Evolutionary conservation across 2,113 vertebrate species (phyloP).

Genomic region (Ailurus styani): DNA sequence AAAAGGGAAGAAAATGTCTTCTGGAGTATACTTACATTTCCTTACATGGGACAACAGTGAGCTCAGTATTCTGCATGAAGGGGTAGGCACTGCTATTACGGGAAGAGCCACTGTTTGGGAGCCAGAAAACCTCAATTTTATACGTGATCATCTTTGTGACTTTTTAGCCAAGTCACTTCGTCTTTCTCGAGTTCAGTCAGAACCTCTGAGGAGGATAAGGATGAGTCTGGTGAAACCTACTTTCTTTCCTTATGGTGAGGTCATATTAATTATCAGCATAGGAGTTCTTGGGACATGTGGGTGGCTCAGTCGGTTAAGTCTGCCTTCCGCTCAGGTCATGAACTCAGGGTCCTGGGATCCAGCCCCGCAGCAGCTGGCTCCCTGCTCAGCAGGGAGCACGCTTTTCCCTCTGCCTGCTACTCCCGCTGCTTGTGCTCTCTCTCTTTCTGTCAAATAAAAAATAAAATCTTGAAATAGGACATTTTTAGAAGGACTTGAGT

Average conservation of each 20-base stretch:
- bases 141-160: not conserved
- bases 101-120: not conserved
- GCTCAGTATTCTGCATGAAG: not conserved
- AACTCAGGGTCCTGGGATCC: not conserved
- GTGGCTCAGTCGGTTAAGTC: not conserved
- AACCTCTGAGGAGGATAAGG: not conserved
- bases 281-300: not conserved
- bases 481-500: not conserved
- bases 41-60: not conserved
- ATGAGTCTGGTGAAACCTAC: not conserved
- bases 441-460: no score
- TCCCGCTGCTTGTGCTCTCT: no score
- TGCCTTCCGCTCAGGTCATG: not conserved
- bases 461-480: not conserved
- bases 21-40: not conserved
- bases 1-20: not conserved
- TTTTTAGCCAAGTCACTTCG: not conserved
- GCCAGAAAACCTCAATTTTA: not conserved
- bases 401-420: not conserved
- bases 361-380: not conserved
- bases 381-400: no score
- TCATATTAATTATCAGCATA: not conserved
- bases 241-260: not conserved
- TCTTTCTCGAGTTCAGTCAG: not conserved
- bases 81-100: no score